A percentile compares a stretch with the other conserved stretches of the same genome.
Evolutionary conservation across 30 jellyfish, hydroid and myxozoan genomes (phyloP).

Genomic region (Aurelia coerulea): DNA sequence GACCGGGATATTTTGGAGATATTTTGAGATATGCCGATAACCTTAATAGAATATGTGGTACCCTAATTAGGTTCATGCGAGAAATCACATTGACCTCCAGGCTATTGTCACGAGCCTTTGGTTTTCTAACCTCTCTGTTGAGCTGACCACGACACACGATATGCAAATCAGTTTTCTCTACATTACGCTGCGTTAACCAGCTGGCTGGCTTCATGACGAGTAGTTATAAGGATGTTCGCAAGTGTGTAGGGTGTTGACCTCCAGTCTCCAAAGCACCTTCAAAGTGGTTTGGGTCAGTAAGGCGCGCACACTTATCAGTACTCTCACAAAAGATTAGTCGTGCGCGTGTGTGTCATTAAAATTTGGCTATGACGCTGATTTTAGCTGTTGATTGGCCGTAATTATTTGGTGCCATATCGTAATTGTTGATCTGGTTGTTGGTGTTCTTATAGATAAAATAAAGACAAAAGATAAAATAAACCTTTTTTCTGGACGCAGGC

Average conservation of each 20-base stretch:
- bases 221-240: background rate
- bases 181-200: constrained; percentile 26
- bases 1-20: constrained; percentile 11
- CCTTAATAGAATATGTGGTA: constrained; percentile 16
- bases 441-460: too few species aligned
- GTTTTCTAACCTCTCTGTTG: constrained; percentile 15
- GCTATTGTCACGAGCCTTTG: constrained; percentile 20
- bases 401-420: too few species aligned
- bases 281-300: background rate
- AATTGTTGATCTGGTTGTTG: background rate
- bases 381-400: too few species aligned
- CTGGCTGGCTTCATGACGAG: background rate
- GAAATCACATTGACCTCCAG: constrained; percentile 30
- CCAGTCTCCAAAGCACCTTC: background rate
- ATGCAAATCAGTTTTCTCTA: constrained; percentile 1
- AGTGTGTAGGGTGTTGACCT: constrained; percentile 5
- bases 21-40: constrained; percentile 10
- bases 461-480: too few species aligned
- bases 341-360: constrained; percentile 7
- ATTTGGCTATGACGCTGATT: too few species aligned
- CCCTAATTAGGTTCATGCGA: background rate
- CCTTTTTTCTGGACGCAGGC: too few species aligned
- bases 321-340: too few species aligned
- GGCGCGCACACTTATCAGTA: background rate
- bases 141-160: constrained; percentile 50